Evolutionary conservation across 2,113 vertebrate genomes (phyloP), one percentile per base, ranked within the genome.

Genomic region (Callaeas wilsoni): DNA sequence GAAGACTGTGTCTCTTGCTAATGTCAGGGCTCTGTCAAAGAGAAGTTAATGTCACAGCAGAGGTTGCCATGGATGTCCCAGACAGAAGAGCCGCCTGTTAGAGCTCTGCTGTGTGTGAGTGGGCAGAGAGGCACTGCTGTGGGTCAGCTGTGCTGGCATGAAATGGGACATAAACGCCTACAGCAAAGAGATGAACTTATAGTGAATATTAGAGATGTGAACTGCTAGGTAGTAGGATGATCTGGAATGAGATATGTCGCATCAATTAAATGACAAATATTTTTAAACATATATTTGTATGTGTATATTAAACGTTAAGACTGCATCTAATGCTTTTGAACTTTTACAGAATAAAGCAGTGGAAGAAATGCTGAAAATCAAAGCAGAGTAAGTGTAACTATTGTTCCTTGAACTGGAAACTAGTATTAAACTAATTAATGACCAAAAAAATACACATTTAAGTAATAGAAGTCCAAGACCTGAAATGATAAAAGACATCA

Each of bases 321-420:
- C 16, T 50, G 6, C 67, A 71, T 86, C 47, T 83, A 75, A 63
- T 69, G 32, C 74, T 96, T 87, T 94, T 94, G 7, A 71, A 84
- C 39, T 94, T 78, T 93, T 89, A 55, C 88, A 98, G 98, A 97
- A 75, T 52, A 98, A 97, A 94, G 90, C 97, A 60, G 39, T 96
- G 75, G 97, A 98, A 96, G 98, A 98, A 95, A 97, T 99, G 67
- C 93, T 97, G 80, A 98, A 98, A 83, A 92, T 98, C 77, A 98
- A 98, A 90, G 97, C 98, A 95, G 97, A 97, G 99, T 99, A 98
- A 99, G 98, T 98, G 65, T 30, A 52, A 76, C 57, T 84, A 11
- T 82, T 96, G 59, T 87, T 57, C 20, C 23, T 74, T 86, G 29
- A 75, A 29, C 32, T 74, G 33, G 41, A 90, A 47, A 47, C 29